A percentile compares a stretch with the other conserved stretches of the same genome.
These are phyloP conservation scores for Somateria mollissima DNA, from an alignment of 2,797 vertebrate genomes.

Conservation along the genomic window DNA sequence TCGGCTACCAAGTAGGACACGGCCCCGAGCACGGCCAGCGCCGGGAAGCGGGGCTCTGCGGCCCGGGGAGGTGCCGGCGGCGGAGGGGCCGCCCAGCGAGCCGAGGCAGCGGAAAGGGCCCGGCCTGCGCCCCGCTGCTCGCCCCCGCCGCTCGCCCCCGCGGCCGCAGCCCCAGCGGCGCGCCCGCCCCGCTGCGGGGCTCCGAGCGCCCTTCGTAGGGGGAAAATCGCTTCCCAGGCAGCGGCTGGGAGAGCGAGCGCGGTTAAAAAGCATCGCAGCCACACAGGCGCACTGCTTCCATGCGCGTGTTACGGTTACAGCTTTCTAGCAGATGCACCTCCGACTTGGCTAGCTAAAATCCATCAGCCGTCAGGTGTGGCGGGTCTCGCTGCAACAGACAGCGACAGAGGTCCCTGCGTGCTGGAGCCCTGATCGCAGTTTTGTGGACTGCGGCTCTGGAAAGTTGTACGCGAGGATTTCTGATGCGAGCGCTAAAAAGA, in stretches of 20 bases:
- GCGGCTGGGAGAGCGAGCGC: not conserved
- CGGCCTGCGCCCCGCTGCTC: not conserved
- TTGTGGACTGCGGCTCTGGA: not conserved
- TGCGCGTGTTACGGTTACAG: not conserved
- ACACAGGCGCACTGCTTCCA: not conserved
- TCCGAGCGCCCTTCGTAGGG: not conserved
- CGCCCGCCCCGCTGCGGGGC: not conserved
- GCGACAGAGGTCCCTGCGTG: not conserved
- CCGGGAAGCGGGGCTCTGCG: not conserved
- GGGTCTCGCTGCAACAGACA: not conserved
- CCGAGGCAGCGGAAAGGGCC: not conserved
- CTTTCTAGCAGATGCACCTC: not conserved
- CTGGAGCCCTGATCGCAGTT: not conserved
- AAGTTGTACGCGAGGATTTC: not conserved
- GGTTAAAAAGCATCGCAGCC: not conserved
- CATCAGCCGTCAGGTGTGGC: not conserved
- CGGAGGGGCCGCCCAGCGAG: not conserved
- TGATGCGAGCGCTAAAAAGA: not conserved
- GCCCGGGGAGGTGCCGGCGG: not conserved
- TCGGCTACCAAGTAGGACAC: not conserved
- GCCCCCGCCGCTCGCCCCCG: not conserved
- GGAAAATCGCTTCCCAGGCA: constrained; percentile 28
- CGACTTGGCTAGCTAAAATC: not conserved
- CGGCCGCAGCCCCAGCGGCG: not conserved
- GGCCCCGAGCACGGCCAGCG: not conserved